Conservation (phyloP, 2,113 vertebrate genomes). For the Notarius quadriscutis region DNA sequence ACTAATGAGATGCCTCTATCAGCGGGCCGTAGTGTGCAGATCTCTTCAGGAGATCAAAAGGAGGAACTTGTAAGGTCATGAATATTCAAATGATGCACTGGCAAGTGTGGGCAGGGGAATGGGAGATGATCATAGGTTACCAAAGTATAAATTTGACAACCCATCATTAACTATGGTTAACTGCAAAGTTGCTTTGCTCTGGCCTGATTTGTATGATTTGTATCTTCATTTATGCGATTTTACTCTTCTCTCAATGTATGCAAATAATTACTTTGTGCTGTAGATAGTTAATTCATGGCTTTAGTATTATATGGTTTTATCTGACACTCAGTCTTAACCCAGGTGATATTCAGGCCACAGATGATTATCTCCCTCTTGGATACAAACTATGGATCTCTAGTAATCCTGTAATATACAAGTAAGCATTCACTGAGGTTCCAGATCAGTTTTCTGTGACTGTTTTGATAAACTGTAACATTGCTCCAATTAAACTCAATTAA, state of each 20-base stretch:
- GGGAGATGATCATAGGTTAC: constrained; percentile 41
- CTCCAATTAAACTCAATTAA: background rate
- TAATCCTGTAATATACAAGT: background rate
- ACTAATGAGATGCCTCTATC: constrained; percentile 45
- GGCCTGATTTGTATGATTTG: background rate
- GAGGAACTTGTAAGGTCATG: constrained; percentile 29
- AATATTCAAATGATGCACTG: constrained; percentile 47
- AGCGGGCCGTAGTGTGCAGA: constrained; percentile 21
- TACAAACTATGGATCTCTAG: background rate
- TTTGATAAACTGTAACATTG: background rate
- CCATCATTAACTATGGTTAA: constrained; percentile 51
- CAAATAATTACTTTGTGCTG: background rate
- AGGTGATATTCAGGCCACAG: background rate
- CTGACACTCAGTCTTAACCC: background rate
- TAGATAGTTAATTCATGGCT: background rate
- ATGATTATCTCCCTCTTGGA: background rate
- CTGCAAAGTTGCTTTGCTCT: constrained; percentile 15
- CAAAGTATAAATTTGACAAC: constrained; percentile 35
- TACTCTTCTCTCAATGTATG: background rate
- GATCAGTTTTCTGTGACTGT: background rate
- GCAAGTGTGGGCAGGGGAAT: constrained; percentile 21
- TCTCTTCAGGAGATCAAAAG: constrained; percentile 50
- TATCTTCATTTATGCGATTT: background rate
- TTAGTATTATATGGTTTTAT: no score
- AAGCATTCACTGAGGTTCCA: background rate